A percentile compares a stretch with the other conserved stretches of the same genome.
These are phyloP conservation scores for Sminthopsis crassicaudata DNA, from an alignment of 2,113 vertebrate genomes.

Conservation along the genomic window DNA sequence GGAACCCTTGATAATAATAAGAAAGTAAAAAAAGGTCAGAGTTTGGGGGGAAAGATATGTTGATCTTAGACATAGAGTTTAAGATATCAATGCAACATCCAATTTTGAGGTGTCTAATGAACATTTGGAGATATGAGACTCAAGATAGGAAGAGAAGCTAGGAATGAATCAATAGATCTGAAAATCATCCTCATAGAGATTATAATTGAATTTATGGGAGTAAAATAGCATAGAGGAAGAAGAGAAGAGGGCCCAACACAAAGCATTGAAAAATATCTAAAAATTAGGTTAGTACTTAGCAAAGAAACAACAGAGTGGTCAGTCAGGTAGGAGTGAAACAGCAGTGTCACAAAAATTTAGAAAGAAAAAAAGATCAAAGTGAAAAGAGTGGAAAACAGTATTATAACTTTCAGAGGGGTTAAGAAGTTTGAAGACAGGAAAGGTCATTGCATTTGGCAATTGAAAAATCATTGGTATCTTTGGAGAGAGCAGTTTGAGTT, in stretches of 20 bases:
- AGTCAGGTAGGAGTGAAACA: not conserved
- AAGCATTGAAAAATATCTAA: not conserved
- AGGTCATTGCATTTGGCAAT: not conserved
- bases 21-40: not conserved
- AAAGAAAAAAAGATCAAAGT: not conserved
- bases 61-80: not conserved
- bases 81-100: not conserved
- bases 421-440: not conserved
- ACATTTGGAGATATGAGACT: not conserved
- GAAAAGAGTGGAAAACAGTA: not conserved
- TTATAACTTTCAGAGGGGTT: not conserved
- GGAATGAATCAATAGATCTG: not conserved
- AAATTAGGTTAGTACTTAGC: not conserved
- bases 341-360: not conserved
- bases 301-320: not conserved
- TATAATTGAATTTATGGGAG: not conserved
- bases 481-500: not conserved
- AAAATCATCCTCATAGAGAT: not conserved
- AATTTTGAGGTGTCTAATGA: not conserved
- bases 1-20: not conserved
- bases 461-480: not conserved
- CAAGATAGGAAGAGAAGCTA: not conserved
- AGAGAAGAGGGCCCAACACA: not conserved
- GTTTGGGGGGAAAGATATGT: not conserved
- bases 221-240: not conserved